Evolutionary conservation across 2,888 invertebrate species (phyloP).

Genomic region (Laothoe populi): DNA sequence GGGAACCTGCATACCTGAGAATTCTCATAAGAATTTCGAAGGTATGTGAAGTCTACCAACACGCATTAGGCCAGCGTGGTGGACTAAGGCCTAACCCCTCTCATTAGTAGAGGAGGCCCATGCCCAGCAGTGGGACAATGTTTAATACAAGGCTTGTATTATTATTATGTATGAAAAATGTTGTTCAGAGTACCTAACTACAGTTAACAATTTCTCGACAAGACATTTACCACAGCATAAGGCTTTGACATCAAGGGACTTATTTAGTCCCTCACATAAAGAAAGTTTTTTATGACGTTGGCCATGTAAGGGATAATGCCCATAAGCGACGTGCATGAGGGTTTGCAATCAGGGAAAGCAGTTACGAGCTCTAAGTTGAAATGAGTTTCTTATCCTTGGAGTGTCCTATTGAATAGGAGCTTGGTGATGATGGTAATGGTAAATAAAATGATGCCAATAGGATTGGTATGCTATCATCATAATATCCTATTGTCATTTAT

Average conservation of each 20-base stretch:
- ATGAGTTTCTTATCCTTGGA: not conserved
- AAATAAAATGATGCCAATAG: not conserved
- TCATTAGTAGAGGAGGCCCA: too few relatives aligned
- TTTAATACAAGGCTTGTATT: too few relatives aligned
- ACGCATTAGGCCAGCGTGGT: too few relatives aligned
- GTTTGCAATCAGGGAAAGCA: not conserved
- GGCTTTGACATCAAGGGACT: slow-evolving; percentile 2
- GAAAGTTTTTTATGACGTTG: slow-evolving; percentile 16
- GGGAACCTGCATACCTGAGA: too few relatives aligned
- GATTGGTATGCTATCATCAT: too few relatives aligned
- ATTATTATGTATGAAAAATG: too few relatives aligned
- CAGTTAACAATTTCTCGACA: not conserved
- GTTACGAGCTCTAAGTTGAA: not conserved
- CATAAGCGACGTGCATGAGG: not conserved
- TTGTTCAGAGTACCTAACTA: not conserved
- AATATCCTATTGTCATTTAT: too few relatives aligned
- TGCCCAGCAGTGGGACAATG: too few relatives aligned
- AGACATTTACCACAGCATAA: not conserved
- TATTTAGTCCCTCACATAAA: slow-evolving; percentile 12
- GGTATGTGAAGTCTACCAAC: too few relatives aligned
- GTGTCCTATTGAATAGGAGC: not conserved
- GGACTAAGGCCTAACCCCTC: too few relatives aligned
- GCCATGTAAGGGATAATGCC: slow-evolving; percentile 11
- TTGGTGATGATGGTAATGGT: not conserved
- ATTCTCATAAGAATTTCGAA: too few relatives aligned